Conservation (phyloP, 2,797 vertebrate genomes). For the Micrastur ruficollis region DNA sequence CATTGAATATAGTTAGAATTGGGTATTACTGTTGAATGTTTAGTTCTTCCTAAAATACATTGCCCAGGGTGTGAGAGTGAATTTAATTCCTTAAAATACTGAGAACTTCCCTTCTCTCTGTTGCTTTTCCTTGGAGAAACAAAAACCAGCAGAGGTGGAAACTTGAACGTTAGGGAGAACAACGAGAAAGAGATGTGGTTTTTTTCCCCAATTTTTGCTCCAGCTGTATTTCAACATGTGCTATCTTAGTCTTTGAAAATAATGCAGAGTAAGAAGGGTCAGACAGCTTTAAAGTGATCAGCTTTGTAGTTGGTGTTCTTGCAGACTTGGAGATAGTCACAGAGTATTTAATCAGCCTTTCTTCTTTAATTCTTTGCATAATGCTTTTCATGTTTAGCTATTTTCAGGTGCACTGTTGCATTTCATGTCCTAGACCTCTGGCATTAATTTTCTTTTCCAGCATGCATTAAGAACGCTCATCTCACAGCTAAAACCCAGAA, state of each 20-base stretch:
- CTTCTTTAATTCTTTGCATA: background rate
- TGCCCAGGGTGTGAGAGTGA: rapidly evolving
- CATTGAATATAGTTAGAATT: background rate
- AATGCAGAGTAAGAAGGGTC: background rate
- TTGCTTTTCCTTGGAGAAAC: background rate
- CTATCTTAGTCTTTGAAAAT: background rate
- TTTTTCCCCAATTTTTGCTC: background rate
- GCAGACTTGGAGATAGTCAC: background rate
- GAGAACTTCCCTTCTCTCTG: background rate
- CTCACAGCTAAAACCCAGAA: background rate
- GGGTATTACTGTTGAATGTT: background rate
- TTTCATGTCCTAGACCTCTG: background rate
- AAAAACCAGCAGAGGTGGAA: background rate
- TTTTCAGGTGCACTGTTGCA: background rate
- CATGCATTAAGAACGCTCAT: background rate
- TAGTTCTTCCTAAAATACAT: background rate
- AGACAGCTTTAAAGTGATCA: background rate
- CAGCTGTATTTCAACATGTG: background rate
- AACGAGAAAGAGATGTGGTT: background rate
- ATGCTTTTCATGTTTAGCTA: background rate
- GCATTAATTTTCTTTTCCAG: background rate
- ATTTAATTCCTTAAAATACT: background rate
- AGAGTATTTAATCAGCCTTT: background rate
- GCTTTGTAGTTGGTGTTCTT: background rate
- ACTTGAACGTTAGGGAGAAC: background rate